Evolutionary conservation across 2,113 vertebrate genomes (phyloP).

Genomic region (Silurus meridionalis): DNA sequence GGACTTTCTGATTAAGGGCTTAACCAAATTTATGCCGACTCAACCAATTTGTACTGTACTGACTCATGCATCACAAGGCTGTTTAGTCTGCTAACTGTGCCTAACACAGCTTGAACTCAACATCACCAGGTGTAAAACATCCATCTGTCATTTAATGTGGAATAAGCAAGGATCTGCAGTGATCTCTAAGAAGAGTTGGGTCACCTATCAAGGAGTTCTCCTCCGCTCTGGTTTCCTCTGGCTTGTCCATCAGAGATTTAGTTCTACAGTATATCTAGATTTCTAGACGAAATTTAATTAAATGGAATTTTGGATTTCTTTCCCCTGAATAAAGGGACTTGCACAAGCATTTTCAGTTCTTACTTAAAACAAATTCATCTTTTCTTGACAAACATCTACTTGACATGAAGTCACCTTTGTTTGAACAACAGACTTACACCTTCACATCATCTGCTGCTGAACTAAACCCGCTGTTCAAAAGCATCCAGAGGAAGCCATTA

Average conservation of each 20-base stretch:
- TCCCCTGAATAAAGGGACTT: not conserved
- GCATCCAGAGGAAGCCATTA: not conserved
- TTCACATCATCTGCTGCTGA: not conserved
- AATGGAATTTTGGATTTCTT: not conserved
- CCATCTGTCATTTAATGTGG: not conserved
- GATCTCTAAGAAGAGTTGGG: not conserved
- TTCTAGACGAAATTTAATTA: not conserved
- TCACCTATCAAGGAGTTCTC: not conserved
- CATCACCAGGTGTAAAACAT: not conserved
- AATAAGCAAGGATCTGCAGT: not conserved
- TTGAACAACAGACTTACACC: constrained; percentile 10
- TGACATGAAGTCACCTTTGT: not conserved
- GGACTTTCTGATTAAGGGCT: not conserved
- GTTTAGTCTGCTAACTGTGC: not conserved
- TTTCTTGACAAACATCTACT: not conserved
- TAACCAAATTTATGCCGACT: too few relatives aligned
- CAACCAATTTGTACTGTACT: not conserved
- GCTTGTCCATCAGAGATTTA: not conserved
- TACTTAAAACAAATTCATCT: not conserved
- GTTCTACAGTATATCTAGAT: not conserved
- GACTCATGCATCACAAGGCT: not conserved
- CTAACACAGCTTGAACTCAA: not conserved
- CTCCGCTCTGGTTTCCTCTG: not conserved
- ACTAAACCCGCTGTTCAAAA: not conserved
- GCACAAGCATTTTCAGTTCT: not conserved